A percentile compares a stretch with the other conserved stretches of the same genome.
Conservation (phyloP, 2,797 vertebrate genomes). For the Halcyon chelicuti region DNA sequence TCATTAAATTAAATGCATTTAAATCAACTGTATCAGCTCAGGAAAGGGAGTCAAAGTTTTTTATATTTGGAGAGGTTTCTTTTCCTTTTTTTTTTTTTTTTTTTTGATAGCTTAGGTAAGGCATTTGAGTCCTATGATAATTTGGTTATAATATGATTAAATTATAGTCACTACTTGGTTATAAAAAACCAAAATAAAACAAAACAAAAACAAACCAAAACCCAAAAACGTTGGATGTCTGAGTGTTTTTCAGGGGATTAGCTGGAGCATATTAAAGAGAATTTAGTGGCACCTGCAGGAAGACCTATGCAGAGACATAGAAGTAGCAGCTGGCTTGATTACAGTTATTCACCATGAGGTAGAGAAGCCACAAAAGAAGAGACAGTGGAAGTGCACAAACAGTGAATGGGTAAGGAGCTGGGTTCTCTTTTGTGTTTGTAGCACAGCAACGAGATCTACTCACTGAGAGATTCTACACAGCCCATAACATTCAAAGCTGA, state of each 20-base stretch:
- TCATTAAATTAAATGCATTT: not conserved
- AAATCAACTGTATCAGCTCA: not conserved
- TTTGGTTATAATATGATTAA: not conserved
- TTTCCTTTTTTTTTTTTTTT: too few relatives aligned
- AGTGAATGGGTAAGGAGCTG: not conserved
- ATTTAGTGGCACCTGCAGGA: not conserved
- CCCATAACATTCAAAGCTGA: not conserved
- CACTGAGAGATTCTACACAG: not conserved
- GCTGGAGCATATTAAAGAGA: not conserved
- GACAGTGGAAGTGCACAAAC: not conserved
- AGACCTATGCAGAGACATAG: not conserved
- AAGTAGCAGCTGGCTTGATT: not conserved
- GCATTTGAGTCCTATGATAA: not conserved
- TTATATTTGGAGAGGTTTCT: not conserved
- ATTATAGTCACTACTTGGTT: not conserved
- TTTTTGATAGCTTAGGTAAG: not conserved
- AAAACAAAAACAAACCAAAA: not conserved
- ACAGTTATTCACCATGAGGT: not conserved
- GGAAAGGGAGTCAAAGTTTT: not conserved
- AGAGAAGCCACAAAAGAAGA: not conserved
- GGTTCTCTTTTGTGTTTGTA: not conserved
- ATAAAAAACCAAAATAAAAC: not conserved
- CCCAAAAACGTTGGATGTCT: not conserved
- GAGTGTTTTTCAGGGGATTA: not conserved
- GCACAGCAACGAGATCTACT: not conserved